Percentiles rank a stretch among this genome's conserved stretches.
Evolutionary conservation across 2,797 vertebrate genomes (phyloP).

Genomic region (Lates japonicus): DNA sequence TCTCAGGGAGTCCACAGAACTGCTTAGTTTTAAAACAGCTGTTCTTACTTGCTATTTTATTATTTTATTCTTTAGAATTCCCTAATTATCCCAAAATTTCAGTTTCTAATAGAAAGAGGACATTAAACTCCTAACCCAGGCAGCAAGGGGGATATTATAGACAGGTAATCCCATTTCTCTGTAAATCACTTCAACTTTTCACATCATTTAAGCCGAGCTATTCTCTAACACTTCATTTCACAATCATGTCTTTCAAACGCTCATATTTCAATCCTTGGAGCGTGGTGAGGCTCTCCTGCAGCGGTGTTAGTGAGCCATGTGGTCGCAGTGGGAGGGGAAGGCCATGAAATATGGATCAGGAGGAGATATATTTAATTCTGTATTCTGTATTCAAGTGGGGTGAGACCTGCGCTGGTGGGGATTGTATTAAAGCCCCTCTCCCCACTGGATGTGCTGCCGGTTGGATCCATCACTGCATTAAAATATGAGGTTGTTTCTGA

Average conservation of each 20-base stretch:
- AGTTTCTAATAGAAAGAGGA: too few relatives aligned
- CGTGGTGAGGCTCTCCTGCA: neutral
- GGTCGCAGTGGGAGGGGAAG: slow-evolving; percentile 12
- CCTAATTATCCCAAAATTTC: too few relatives aligned
- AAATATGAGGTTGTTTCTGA: neutral
- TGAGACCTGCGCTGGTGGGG: neutral
- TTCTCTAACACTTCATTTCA: slow-evolving; percentile 3
- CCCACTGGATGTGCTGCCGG: neutral
- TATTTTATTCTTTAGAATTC: too few relatives aligned
- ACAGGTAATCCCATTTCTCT: too few relatives aligned
- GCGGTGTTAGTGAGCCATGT: slow-evolving; percentile 1
- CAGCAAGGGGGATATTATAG: too few relatives aligned
- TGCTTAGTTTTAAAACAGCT: too few relatives aligned
- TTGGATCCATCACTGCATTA: neutral
- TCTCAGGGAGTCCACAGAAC: too few relatives aligned
- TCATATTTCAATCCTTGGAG: neutral
- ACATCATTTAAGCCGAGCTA: neutral
- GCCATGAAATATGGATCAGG: slow-evolving; percentile 46
- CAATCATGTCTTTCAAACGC: neutral
- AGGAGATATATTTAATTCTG: slow-evolving; percentile 15
- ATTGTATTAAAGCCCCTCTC: neutral
- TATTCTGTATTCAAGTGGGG: slow-evolving; percentile 18
- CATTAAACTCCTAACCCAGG: too few relatives aligned
- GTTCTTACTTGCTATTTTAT: too few relatives aligned
- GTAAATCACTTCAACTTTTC: neutral